Evolutionary conservation across 2,797 vertebrate species (phyloP).

Genomic region (Smutsia temminckii): DNA sequence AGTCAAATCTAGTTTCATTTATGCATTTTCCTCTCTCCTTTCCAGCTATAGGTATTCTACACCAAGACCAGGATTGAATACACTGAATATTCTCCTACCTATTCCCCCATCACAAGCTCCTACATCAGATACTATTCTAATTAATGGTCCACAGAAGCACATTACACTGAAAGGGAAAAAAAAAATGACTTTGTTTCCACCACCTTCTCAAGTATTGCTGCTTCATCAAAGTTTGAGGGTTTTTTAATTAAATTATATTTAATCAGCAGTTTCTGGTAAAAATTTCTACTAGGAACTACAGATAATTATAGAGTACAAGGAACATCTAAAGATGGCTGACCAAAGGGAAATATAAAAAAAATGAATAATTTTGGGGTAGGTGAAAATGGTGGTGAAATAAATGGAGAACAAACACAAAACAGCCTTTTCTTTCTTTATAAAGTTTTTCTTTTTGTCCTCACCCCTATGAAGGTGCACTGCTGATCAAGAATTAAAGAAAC

Average conservation of each 20-base stretch:
- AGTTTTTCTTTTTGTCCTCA: neutral
- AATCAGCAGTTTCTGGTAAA: slow-evolving; percentile 31
- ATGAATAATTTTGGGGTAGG: neutral
- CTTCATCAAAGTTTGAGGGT: slow-evolving; percentile 49
- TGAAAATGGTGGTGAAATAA: neutral
- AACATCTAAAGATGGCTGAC: neutral
- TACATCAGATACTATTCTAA: slow-evolving; percentile 7
- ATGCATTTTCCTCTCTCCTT: neutral
- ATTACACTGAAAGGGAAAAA: neutral
- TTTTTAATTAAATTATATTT: slow-evolving; percentile 61
- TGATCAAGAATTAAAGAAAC: neutral
- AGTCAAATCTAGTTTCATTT: neutral
- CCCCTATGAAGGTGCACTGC: neutral
- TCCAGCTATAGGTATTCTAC: fast-evolving
- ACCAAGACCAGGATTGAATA: fast-evolving
- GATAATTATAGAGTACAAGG: neutral
- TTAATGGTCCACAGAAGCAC: slow-evolving; percentile 4
- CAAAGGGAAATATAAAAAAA: neutral
- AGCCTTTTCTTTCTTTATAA: neutral
- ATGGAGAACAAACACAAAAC: neutral
- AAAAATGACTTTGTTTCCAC: slow-evolving; percentile 49
- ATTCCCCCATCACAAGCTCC: neutral
- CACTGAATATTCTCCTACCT: neutral
- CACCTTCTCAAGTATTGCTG: neutral
- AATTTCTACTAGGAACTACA: neutral